Evolutionary conservation across 2,113 vertebrate species (phyloP).

Genomic region (Heterochromis multidens): DNA sequence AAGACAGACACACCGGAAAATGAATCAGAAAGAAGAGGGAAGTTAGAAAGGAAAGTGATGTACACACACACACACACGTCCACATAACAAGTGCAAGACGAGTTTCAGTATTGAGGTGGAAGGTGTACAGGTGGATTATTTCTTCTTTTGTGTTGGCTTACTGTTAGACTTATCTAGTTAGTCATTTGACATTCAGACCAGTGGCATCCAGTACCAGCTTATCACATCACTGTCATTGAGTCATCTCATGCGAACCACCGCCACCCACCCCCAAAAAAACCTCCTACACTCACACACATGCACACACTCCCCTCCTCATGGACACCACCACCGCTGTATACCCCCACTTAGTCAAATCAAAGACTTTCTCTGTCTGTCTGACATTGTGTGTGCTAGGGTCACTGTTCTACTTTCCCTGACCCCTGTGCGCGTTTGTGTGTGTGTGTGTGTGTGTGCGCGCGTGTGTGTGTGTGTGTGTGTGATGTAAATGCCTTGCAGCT

Average conservation of each 20-base stretch:
- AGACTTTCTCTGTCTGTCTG: slow-evolving; percentile 57
- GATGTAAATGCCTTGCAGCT: slow-evolving; percentile 52
- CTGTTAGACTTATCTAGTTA: neutral
- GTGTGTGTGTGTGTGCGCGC: neutral
- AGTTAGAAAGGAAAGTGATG: slow-evolving; percentile 9
- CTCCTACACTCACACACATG: neutral
- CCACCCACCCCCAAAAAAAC: neutral
- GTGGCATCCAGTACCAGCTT: slow-evolving; percentile 38
- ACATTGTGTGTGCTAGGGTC: slow-evolving; percentile 49
- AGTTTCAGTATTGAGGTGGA: neutral
- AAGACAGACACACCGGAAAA: neutral
- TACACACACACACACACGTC: neutral
- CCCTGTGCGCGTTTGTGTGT: neutral
- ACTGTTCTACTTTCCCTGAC: slow-evolving; percentile 45
- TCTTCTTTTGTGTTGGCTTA: neutral
- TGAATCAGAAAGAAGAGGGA: slow-evolving; percentile 1
- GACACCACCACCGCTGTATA: slow-evolving; percentile 6
- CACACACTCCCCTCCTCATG: neutral
- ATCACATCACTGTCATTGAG: slow-evolving; percentile 48
- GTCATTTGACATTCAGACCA: slow-evolving; percentile 36
- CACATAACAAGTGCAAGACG: neutral
- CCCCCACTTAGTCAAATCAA: slow-evolving; percentile 51
- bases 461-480: neutral
- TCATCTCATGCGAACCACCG: slow-evolving; percentile 24
- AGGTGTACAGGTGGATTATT: neutral